These are phyloP conservation scores for Rhysida immarginata DNA, from an alignment of 1,140 invertebrate genomes.

Conservation along the genomic window DNA sequence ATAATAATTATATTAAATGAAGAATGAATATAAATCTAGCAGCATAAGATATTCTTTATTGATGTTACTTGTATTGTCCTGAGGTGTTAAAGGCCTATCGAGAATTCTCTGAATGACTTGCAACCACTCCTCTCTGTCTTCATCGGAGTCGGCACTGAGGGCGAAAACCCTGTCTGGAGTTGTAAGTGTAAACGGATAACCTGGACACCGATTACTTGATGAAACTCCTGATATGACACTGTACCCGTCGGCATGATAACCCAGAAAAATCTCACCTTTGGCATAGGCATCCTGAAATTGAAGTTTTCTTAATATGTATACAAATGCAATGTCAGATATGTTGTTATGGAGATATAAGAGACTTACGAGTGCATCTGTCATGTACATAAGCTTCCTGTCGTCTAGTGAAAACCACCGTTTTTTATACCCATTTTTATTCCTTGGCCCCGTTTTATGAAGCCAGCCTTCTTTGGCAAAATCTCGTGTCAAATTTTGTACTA, in stretches of 20 bases:
- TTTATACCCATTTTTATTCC: conserved; percentile 57
- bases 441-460: conserved; percentile 72
- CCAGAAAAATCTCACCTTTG: conserved; percentile 79
- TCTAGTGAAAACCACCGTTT: conserved; percentile 80
- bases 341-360: conserved; percentile 1
- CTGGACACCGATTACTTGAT: conserved; percentile 45
- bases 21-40: neutral
- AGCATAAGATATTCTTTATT: too few relatives aligned
- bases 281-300: conserved; percentile 53
- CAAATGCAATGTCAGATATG: neutral
- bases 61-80: conserved; percentile 63
- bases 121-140: conserved; percentile 67
- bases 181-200: conserved; percentile 65
- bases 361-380: conserved; percentile 59
- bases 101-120: conserved; percentile 55
- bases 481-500: conserved; percentile 52
- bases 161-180: conserved; percentile 67
- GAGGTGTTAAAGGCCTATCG: conserved; percentile 54
- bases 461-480: conserved; percentile 73
- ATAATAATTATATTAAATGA: neutral
- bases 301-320: conserved; percentile 10
- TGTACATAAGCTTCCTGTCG: conserved; percentile 76
- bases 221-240: conserved; percentile 42
- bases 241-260: conserved; percentile 57
- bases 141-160: conserved; percentile 59